A percentile compares a stretch with the other conserved stretches of the same genome.
phyloP scores from a whole-genome alignment of 2,113 vertebrate species.

The Pluvianellus socialis region DNA sequence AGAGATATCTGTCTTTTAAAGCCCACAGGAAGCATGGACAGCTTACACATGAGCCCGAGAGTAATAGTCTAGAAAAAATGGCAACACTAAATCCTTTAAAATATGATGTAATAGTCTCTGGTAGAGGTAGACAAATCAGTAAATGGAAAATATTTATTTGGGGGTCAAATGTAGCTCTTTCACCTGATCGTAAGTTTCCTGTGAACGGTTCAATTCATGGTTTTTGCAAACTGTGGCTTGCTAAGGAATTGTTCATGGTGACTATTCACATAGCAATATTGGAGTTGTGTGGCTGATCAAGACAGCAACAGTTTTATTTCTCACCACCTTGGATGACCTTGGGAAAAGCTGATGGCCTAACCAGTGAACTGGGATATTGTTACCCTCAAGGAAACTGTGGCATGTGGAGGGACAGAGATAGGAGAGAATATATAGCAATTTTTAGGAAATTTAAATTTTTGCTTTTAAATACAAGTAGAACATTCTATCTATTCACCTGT shows the following conservation, averaged over 20 bases:
- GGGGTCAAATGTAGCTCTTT: not conserved
- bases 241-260: not conserved
- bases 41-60: not conserved
- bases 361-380: not conserved
- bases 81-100: not conserved
- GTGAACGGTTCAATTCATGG: not conserved
- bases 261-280: not conserved
- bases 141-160: not conserved
- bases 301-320: not conserved
- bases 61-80: not conserved
- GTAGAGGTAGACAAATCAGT: not conserved
- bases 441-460: not conserved
- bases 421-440: not conserved
- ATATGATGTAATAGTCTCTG: not conserved
- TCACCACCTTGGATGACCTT: not conserved
- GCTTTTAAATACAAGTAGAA: not conserved
- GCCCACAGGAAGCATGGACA: not conserved
- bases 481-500: not conserved
- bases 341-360: not conserved
- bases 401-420: not conserved
- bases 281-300: not conserved
- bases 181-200: not conserved
- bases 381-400: not conserved
- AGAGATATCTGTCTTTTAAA: not conserved
- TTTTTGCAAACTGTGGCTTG: not conserved